Percentiles rank a stretch among this genome's conserved stretches.
These are phyloP conservation scores for Meliscaeva auricollis DNA, from an alignment of 2,888 invertebrate species.

Conservation along the genomic window DNA sequence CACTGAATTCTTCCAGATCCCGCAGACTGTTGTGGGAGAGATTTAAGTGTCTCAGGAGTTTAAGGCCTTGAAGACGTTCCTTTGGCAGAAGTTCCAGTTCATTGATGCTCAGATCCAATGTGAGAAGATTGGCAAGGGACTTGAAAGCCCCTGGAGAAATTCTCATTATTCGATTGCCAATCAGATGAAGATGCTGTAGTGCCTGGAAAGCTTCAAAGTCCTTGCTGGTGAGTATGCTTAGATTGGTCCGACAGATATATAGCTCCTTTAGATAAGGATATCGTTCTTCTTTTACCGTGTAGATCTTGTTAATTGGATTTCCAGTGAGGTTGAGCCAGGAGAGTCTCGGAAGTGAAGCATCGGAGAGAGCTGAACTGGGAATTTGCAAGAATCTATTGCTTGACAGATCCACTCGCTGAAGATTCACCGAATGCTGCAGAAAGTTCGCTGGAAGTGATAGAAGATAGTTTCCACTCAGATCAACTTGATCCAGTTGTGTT, in stretches of 20 bases:
- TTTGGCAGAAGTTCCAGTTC: conserved; percentile 92
- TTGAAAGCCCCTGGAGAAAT: conserved; percentile 94
- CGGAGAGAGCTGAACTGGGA: conserved; percentile 90
- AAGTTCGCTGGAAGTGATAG: conserved; percentile 92
- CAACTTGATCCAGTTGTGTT: conserved; percentile 89
- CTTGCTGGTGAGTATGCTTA: conserved; percentile 92
- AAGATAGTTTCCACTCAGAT: conserved; percentile 90
- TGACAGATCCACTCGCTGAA: conserved; percentile 91
- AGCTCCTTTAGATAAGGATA: conserved; percentile 93
- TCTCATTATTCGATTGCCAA: conserved; percentile 90
- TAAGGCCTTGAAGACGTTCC: conserved; percentile 92
- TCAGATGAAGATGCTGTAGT: conserved; percentile 90
- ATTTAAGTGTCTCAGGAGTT: conserved; percentile 90
- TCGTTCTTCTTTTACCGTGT: conserved; percentile 88
- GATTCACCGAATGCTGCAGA: conserved; percentile 89
- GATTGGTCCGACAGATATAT: conserved; percentile 91
- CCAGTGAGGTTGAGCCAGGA: conserved; percentile 92
- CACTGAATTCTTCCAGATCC: conserved; percentile 92
- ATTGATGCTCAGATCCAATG: conserved; percentile 92
- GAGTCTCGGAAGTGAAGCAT: conserved; percentile 89
- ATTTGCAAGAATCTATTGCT: conserved; percentile 92
- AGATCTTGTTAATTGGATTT: conserved; percentile 91
- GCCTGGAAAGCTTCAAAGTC: conserved; percentile 94
- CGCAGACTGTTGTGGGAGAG: conserved; percentile 93
- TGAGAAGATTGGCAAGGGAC: conserved; percentile 90